phyloP scores from a whole-genome alignment of 2,113 vertebrate species.

The Misgurnus anguillicaudatus region DNA sequence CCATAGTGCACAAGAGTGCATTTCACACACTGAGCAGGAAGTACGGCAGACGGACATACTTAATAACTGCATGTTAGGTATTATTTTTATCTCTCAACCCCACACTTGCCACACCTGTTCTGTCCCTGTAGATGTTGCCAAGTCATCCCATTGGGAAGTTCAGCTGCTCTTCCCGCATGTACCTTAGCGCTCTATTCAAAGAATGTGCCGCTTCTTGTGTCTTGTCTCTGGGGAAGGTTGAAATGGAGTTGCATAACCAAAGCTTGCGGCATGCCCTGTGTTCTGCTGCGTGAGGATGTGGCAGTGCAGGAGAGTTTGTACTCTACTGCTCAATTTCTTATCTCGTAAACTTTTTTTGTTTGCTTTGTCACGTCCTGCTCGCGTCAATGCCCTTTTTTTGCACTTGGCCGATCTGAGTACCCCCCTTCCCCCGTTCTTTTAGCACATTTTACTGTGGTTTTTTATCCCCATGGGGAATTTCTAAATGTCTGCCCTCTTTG shows the following conservation, averaged over 20 bases:
- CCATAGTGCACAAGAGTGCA: not conserved
- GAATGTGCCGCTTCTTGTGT: not conserved
- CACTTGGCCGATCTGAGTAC: not conserved
- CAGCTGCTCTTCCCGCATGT: constrained; percentile 36
- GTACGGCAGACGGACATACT: not conserved
- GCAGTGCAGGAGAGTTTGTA: constrained; percentile 4
- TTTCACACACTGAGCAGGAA: constrained; percentile 1
- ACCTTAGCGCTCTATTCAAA: constrained; percentile 6
- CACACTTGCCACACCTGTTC: constrained; percentile 49
- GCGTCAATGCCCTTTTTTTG: not conserved
- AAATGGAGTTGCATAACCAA: constrained; percentile 64
- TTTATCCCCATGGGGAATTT: constrained; percentile 7
- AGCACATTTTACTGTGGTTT: constrained; percentile 25
- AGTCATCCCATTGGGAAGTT: constrained; percentile 14
- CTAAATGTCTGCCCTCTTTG: constrained; percentile 11
- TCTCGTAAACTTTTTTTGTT: not conserved
- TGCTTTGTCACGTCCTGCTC: not conserved
- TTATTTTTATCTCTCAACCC: constrained; percentile 12
- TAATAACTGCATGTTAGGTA: too few relatives aligned
- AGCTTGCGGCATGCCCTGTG: constrained; percentile 55
- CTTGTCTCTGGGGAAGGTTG: constrained; percentile 7
- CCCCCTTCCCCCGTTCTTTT: not conserved
- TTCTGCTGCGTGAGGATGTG: constrained; percentile 35
- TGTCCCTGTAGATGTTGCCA: constrained; percentile 29
- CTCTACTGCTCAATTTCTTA: not conserved